Base-by-base conservation (phyloP, 2,888 invertebrate species). In the Spodoptera picta region DNA sequence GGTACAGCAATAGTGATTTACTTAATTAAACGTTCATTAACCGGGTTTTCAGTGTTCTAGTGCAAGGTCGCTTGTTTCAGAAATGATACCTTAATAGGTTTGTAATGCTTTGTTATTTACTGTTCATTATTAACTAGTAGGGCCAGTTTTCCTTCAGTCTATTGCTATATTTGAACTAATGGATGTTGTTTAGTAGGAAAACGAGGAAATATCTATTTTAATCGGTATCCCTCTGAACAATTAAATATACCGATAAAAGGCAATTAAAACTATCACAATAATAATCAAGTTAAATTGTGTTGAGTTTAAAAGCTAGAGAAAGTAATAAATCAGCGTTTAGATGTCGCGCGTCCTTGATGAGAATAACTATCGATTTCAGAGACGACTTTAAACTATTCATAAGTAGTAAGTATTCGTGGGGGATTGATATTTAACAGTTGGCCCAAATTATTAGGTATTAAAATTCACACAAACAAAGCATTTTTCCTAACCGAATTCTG, bases 321-420 rank as follows among this genome's bases (percentile, higher is more conserved):
- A 60, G 7, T 50, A 14, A 51, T n/a, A 48, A 74, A 69, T 52
- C 31, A 3, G 55, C 49, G 44, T 49, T 23, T 58, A 43, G 41
- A 53, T 23, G 49, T 53, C 46, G 12, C 41, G 50, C 61, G 68
- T 31, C 71, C 79, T 74, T 79, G 77, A 65, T 68, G 53, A 56
- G 55, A 79, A 70, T 77, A 77, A 55, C 48, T 72, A 77, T 80
- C 54, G 77, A 80, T 79, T 72, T 68, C 44, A 62, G 45, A 46
- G 56, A 44, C 36, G 43, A 54, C 14, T 53, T 41, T 60, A 60
- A 59, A 64, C 42, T 69, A 48, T 41, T 36, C 12, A 47, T 46
- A 45, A 46, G n/a, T 36, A n/a, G 45, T 48, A 10, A n/a, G 45
- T 48, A 10, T 42, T 36, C 6, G 57, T 7, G 12, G 9, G 31